phyloP scores from a whole-genome alignment of 2,797 vertebrate genomes.

The Acestrorhynchus altus region DNA sequence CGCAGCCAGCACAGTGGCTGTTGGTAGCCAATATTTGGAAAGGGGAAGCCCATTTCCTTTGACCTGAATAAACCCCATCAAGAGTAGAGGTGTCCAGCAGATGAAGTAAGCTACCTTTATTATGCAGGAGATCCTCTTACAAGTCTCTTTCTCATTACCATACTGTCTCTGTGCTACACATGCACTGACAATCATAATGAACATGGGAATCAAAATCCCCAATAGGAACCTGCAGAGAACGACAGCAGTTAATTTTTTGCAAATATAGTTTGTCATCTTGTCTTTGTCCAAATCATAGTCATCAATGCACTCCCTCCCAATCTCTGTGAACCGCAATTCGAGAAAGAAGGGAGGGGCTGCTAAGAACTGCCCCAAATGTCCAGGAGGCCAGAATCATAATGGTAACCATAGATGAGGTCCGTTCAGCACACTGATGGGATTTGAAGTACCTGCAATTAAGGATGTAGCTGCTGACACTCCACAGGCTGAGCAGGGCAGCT shows the following conservation, averaged over 20 bases:
- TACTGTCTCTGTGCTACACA: conserved; percentile 41
- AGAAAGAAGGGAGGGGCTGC: conserved; percentile 75
- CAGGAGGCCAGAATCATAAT: conserved; percentile 64
- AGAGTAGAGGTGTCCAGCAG: conserved; percentile 79
- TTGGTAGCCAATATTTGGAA: conserved; percentile 55
- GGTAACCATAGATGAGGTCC: conserved; percentile 55
- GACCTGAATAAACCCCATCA: conserved; percentile 33
- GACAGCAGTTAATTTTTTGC: conserved; percentile 35
- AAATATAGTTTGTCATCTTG: background rate
- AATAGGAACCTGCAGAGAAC: conserved; percentile 71
- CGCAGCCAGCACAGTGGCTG: conserved; percentile 70
- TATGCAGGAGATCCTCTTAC: conserved; percentile 69
- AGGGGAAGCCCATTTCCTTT: conserved; percentile 16
- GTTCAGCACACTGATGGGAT: accelerated
- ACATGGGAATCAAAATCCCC: conserved; percentile 73
- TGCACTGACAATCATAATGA: conserved; percentile 70
- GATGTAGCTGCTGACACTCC: conserved; percentile 74
- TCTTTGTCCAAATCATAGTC: conserved; percentile 68
- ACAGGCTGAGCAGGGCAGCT: conserved; percentile 75
- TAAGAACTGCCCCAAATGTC: conserved; percentile 69
- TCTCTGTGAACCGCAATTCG: conserved; percentile 56
- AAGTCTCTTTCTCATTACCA: conserved; percentile 55
- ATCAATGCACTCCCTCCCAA: conserved; percentile 72
- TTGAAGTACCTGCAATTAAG: conserved; percentile 66
- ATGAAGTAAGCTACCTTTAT: conserved; percentile 81